Percentiles rank a stretch among this genome's conserved stretches.
phyloP scores from a whole-genome alignment of 2,888 invertebrate genomes.

The Orthosia gracilis region DNA sequence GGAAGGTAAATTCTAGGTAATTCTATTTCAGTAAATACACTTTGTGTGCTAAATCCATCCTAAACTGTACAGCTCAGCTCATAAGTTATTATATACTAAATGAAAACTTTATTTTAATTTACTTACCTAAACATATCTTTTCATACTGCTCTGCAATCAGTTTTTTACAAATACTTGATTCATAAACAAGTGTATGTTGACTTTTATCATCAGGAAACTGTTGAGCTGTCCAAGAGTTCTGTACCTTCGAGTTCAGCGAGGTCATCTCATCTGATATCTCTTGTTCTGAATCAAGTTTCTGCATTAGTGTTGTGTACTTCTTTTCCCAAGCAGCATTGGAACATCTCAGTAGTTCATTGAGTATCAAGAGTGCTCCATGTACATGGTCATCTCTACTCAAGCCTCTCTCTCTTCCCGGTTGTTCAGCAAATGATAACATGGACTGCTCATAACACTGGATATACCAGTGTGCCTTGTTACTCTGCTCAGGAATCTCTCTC shows the following conservation, averaged over 20 bases:
- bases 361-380: slow-evolving; percentile 97
- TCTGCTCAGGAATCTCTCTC: slow-evolving; percentile 97
- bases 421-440: slow-evolving; percentile 94
- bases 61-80: background rate
- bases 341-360: slow-evolving; percentile 98
- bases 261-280: slow-evolving; percentile 89
- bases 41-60: background rate
- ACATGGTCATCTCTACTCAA: slow-evolving; percentile 97
- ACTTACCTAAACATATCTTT: slow-evolving; percentile 92
- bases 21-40: background rate
- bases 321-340: slow-evolving; percentile 97
- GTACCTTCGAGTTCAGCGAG: slow-evolving; percentile 88
- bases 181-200: slow-evolving; percentile 89
- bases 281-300: slow-evolving; percentile 89
- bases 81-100: too few species aligned
- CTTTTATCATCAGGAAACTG: slow-evolving; percentile 81
- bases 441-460: slow-evolving; percentile 98
- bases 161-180: slow-evolving; percentile 96
- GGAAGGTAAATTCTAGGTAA: too few species aligned
- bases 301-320: slow-evolving; percentile 94
- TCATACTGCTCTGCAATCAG: slow-evolving; percentile 96
- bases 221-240: slow-evolving; percentile 78
- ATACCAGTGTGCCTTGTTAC: slow-evolving; percentile 97
- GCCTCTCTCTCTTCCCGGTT: slow-evolving; percentile 90
- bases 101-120: background rate